Base-by-base conservation (phyloP, 2,113 vertebrate species). In the Ameiurus melas region DNA sequence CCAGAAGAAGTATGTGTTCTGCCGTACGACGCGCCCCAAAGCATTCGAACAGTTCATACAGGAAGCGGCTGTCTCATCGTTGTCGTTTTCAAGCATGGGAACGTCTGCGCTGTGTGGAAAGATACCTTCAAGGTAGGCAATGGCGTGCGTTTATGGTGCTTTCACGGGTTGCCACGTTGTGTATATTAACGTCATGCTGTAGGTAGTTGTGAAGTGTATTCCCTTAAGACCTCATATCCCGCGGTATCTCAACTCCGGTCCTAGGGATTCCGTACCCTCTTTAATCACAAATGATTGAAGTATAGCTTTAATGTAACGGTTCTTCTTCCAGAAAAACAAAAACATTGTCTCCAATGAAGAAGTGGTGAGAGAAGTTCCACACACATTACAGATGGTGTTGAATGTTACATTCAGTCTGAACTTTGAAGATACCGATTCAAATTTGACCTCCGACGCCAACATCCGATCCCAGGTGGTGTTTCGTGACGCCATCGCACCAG, bases 61-160 rank as follows among this genome's bases (percentile, higher is more conserved):
- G 93, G 95, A 27, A 93, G 89, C 47, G 95, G 95, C 60, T 84
- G 91, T 71, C 91, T 97, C 10, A 95, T 97, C 88, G 84, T 96
- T 70, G 86, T 99, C 22, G 94, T 92, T 68, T 99, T 97, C 94
- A 86, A 85, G 25, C 94, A 93, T 1, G 95, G 93, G 25, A 94
- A 96, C 64, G 93, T 90, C 22, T 98, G 97, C 85, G 95, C 95
- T 33, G 84, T 99, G 62, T 96, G 94, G 94, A 96, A 95, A 92
- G 95, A 97, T 60, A 94, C 92, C 14, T 97, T 98, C 88, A 95
- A 99, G 97, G 98, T 98, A 95, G 58, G 89, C 5, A 30, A 2
- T n/a, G 25, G 4, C 2, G 0, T 36, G 19, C 14, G 16, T 25
- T 81, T 51, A 8, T 16, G 25, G 13, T 51, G 2, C 10, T 16